These are phyloP conservation scores for Philaenus spumarius DNA, from an alignment of 1,140 invertebrate species.

Conservation along the genomic window DNA sequence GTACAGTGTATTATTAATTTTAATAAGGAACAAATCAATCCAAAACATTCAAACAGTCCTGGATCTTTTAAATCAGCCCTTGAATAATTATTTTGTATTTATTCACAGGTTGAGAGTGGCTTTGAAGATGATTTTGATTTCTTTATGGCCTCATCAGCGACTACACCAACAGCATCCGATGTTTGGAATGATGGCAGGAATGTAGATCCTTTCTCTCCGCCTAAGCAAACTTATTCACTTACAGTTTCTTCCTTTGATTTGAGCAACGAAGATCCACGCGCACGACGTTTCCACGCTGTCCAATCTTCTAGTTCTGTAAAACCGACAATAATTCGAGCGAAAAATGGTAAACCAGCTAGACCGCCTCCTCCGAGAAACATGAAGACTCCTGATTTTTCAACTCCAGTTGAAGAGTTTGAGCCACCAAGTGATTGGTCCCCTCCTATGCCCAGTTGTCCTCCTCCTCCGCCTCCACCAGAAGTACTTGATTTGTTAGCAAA, in stretches of 20 bases:
- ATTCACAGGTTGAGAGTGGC: conserved; percentile 62
- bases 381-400: not conserved
- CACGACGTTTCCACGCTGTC: conserved; percentile 2
- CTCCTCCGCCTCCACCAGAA: conserved; percentile 58
- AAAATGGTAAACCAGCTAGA: conserved; percentile 16
- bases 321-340: conserved; percentile 22
- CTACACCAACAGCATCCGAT: conserved; percentile 17
- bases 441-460: conserved; percentile 68
- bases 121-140: conserved; percentile 71
- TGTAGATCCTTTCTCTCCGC: conserved; percentile 23
- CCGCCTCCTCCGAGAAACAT: conserved; percentile 19
- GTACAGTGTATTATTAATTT: no score
- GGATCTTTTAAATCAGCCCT: no score
- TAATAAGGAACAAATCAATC: no score
- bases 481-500: conserved; percentile 37
- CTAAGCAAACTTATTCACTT: conserved; percentile 4
- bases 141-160: conserved; percentile 33
- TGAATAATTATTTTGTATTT: no score
- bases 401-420: conserved; percentile 23
- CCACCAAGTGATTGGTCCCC: conserved; percentile 45
- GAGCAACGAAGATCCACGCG: conserved; percentile 20
- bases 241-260: conserved; percentile 8
- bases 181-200: conserved; percentile 30
- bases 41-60: no score
- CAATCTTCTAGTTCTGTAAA: conserved; percentile 16